A percentile compares a stretch with the other conserved stretches of the same genome.
Evolutionary conservation across 2,888 invertebrate genomes (phyloP).

Genomic region (Leucania comma): DNA sequence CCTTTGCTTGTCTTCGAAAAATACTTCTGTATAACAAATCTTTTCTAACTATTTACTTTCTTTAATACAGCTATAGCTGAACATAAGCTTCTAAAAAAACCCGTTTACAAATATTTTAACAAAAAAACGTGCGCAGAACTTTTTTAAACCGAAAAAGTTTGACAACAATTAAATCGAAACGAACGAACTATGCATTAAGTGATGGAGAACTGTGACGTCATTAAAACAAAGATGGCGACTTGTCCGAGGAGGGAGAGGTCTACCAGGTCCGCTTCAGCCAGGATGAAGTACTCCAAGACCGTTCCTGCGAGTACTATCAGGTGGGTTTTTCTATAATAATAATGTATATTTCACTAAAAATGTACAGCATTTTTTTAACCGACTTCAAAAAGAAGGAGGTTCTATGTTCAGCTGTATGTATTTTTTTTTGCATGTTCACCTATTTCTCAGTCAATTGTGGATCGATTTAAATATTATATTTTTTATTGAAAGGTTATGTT

Average conservation of each 20-base stretch:
- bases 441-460: too few species aligned
- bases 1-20: neutral
- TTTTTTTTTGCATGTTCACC: too few species aligned
- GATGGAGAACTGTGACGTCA: constrained; percentile 56
- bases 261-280: constrained; percentile 79
- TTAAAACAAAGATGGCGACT: constrained; percentile 76
- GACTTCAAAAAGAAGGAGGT: too few species aligned
- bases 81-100: constrained; percentile 54
- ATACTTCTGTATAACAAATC: constrained; percentile 10
- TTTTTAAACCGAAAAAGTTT: constrained; percentile 62
- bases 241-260: constrained; percentile 84
- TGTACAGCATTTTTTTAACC: too few species aligned
- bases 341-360: too few species aligned
- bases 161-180: constrained; percentile 39
- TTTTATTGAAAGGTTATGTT: too few species aligned
- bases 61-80: constrained; percentile 51
- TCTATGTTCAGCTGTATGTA: too few species aligned
- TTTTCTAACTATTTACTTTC: constrained; percentile 7
- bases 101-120: constrained; percentile 10
- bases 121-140: constrained; percentile 58
- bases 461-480: too few species aligned
- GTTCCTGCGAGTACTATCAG: constrained; percentile 85
- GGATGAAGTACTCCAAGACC: constrained; percentile 86
- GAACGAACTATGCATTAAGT: constrained; percentile 56
- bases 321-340: constrained; percentile 65